Base-by-base conservation (phyloP, 2,113 vertebrate genomes). In the Bufo bufo region DNA sequence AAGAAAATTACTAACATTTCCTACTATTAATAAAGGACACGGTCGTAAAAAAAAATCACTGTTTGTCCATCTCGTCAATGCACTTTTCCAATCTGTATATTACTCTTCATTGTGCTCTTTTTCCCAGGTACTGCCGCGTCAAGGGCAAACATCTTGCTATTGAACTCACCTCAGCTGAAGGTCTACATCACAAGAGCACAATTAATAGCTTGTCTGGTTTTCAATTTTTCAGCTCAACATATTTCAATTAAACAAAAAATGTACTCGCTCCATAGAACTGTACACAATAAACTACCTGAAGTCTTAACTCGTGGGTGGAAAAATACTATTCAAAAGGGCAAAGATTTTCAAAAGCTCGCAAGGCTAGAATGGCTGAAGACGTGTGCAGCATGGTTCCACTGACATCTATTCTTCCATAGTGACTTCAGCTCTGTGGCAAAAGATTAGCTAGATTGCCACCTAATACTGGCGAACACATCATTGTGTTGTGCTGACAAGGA, bases 111-210 rank as follows among this genome's bases (percentile, higher is more conserved):
- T 92, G 91, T 92, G 92, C 93, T 94, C 94, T 95, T 94, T 92
- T 93, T 94, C 93, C 92, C 92, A 89, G 90, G 72, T 83, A 86
- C 93, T 91, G 91, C 92, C 94, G 90, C 88, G 56, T 77, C 92
- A 95, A 96, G 96, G 95, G 96, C 94, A 96, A 95, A 93, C 91
- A 88, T 93, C 92, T 93, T 94, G 54, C 85, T 89, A 83, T 93
- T 94, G 94, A 95, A 90, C 93, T 91, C 90, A 91, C 91, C 93
- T 94, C 91, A 96, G 94, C 91, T 94, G 95, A 97, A 97, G 95
- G 94, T 94, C 95, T 96, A 95, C 92, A 95, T 94, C 94, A 93
- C 92, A 93, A 96, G 95, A 95, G 93, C 94, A 94, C 94, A 92
- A 95, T 96, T 96, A 97, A 97, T 93, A 94, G 92, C 93, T 95